Evolutionary conservation across 2,797 vertebrate genomes (phyloP), one percentile per base, ranked within the genome.

Genomic region (Toxotes lorentzi): DNA sequence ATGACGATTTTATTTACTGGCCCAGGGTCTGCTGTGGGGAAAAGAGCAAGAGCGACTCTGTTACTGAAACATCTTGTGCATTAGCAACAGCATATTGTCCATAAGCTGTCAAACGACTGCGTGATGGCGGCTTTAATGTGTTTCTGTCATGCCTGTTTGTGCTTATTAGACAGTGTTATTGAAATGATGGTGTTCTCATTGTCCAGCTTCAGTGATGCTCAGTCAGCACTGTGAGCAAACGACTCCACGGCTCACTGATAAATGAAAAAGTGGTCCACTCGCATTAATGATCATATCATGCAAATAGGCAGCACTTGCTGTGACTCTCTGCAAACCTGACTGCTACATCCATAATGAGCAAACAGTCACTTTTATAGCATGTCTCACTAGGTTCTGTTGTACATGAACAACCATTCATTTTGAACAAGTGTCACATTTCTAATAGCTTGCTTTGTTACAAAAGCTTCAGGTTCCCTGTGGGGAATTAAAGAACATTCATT

Each of bases 401-500:
- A 69, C 80, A 82, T 27, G 60, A 67, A 23, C 75, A 24, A 3
- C 67, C 86, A 87, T 89, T 90, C 51, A 79, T 88, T 90, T 61
- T 65, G 73, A 88, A 75, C 80, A 73, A 88, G 81, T 88, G 90
- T 90, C 89, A 86, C 66, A 74, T 89, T 73, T 73, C 69, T 78
- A 89, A 91, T 83, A 32, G 48, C 71, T 63, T 30, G 59, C 87
- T 86, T 83, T 59, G 83, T 82, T 85, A 77, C 68, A 63, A 80
- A 81, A 79, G 79, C 81, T 65, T 56, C 1, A 53, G 64, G 60
- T 50, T 86, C 84, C 85, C 89, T 60, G 85, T 59, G 56, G 91
- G 87, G 89, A 90, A 90, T 91, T 88, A 83, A 78, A 85, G 86
- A 89, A 89, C 86, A 77, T 93, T 92, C 87, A 93, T 94, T 90